Percentiles rank a stretch among this genome's conserved stretches.
These are phyloP conservation scores for Myotis yumanensis DNA, from an alignment of 2,113 vertebrate genomes.

Conservation along the genomic window DNA sequence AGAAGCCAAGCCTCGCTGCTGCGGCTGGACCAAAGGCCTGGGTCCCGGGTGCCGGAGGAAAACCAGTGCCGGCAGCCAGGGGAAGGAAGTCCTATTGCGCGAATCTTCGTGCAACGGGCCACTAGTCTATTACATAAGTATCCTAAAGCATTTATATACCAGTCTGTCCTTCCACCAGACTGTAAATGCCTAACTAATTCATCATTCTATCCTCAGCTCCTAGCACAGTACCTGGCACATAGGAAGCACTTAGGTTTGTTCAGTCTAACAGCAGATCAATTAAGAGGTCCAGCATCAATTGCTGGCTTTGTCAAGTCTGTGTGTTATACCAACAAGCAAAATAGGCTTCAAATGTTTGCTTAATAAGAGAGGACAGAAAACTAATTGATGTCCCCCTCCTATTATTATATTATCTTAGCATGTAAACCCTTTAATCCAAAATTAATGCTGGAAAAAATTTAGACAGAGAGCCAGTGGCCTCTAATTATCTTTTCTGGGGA, in stretches of 20 bases:
- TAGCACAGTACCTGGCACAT: neutral
- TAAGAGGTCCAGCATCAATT: neutral
- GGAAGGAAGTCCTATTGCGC: too few species aligned
- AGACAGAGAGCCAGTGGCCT: constrained; percentile 36
- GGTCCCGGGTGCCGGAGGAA: too few species aligned
- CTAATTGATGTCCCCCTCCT: constrained; percentile 2
- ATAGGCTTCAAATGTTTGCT: constrained; percentile 66
- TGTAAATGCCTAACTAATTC: neutral
- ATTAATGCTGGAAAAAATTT: constrained; percentile 62
- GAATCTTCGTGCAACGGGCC: too few species aligned
- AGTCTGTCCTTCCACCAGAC: neutral
- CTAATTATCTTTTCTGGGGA: constrained; percentile 57
- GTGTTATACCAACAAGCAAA: constrained; percentile 51
- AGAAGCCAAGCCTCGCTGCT: too few species aligned
- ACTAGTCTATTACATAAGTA: neutral
- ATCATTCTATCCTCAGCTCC: neutral
- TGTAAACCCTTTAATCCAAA: constrained; percentile 66
- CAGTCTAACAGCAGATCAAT: neutral
- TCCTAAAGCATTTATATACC: neutral
- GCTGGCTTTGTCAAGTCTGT: neutral
- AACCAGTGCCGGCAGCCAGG: too few species aligned
- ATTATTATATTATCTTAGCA: constrained; percentile 55
- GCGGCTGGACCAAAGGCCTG: too few species aligned
- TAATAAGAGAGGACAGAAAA: constrained; percentile 65
- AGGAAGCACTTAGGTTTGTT: neutral